These are phyloP conservation scores for Lamprotornis superbus DNA, from an alignment of 2,113 vertebrate species.

Conservation along the genomic window DNA sequence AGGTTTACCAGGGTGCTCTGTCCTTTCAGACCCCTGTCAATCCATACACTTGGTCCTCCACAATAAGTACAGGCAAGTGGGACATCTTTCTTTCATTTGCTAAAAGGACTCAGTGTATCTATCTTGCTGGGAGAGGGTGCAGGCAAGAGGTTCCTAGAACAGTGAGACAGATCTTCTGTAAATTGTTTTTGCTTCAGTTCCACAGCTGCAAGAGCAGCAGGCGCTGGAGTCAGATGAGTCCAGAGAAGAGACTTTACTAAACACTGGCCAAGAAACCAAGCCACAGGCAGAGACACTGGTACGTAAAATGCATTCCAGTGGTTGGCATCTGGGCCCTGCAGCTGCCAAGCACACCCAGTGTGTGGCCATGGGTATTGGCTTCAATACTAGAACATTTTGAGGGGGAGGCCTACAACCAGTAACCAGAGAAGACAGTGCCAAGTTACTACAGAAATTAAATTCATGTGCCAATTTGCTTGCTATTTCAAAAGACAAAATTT, in stretches of 20 bases:
- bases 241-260: conserved; percentile 32
- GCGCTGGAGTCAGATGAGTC: conserved; percentile 9
- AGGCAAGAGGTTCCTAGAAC: conserved; percentile 6
- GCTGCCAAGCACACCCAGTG: conserved; percentile 70
- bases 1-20: neutral
- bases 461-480: conserved; percentile 27
- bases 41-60: neutral
- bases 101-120: neutral
- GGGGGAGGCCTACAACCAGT: conserved; percentile 35
- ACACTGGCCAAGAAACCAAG: conserved; percentile 50
- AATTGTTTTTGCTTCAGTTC: conserved; percentile 27
- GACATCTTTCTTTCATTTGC: neutral
- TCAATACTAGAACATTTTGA: conserved; percentile 62
- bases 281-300: conserved; percentile 61
- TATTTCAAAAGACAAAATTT: conserved; percentile 47
- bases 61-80: neutral
- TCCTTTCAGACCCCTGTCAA: neutral
- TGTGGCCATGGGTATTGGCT: conserved; percentile 67
- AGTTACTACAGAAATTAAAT: conserved; percentile 35
- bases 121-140: neutral
- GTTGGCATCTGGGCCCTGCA: conserved; percentile 71
- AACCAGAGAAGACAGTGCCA: conserved; percentile 43
- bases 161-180: conserved; percentile 35
- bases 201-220: conserved; percentile 44
- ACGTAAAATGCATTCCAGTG: conserved; percentile 74